phyloP scores from a whole-genome alignment of 2,888 invertebrate species.

The Portevinia maculata region DNA sequence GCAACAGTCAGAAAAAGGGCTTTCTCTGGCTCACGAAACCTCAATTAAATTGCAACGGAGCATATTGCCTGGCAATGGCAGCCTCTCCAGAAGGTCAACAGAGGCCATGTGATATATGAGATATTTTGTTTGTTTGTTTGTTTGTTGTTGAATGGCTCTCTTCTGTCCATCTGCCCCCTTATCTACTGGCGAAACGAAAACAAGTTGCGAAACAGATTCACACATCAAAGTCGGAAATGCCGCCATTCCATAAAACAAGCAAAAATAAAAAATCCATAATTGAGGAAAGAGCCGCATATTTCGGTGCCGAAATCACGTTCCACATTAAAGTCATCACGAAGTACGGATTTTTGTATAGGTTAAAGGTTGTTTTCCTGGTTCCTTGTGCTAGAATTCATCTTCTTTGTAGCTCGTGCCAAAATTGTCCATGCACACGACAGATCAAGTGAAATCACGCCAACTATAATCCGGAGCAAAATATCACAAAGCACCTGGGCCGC shows the following conservation, averaged over 20 bases:
- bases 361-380: conserved; percentile 22
- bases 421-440: conserved; percentile 56
- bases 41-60: conserved; percentile 69
- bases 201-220: conserved; percentile 56
- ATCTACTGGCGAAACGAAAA: conserved; percentile 12
- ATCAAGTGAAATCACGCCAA: conserved; percentile 67
- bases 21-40: conserved; percentile 69
- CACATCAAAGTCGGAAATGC: conserved; percentile 55
- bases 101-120: conserved; percentile 69
- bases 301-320: conserved; percentile 57
- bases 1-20: conserved; percentile 56
- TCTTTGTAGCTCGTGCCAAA: conserved; percentile 60
- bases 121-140: conserved; percentile 35
- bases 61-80: conserved; percentile 28
- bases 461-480: conserved; percentile 55
- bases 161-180: too few species aligned
- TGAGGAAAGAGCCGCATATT: conserved; percentile 15
- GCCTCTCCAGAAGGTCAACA: conserved; percentile 51
- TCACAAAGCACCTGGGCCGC: conserved; percentile 48
- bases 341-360: conserved; percentile 3
- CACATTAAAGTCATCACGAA: conserved; percentile 8
- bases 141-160: not conserved
- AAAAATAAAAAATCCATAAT: conserved; percentile 11
- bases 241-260: conserved; percentile 20
- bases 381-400: not conserved